Evolutionary conservation across 2,113 vertebrate species (phyloP).

Genomic region (Sceloporus tristichus): DNA sequence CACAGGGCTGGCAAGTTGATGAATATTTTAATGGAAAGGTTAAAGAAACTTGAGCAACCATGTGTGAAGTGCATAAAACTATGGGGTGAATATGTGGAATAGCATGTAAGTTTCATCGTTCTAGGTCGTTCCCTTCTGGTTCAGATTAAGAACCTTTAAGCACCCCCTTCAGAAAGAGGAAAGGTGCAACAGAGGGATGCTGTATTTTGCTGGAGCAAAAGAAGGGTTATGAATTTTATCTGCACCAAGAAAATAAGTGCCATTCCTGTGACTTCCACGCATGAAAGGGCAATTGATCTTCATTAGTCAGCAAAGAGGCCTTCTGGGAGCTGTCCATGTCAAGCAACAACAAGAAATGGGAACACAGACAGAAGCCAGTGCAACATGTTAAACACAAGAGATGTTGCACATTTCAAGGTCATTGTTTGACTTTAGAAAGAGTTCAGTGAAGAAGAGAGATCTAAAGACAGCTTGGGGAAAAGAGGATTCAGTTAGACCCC

Average conservation of each 20-base stretch:
- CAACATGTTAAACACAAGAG: not conserved
- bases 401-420: slow-evolving; percentile 5
- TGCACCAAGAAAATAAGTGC: not conserved
- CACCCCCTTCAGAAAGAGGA: not conserved
- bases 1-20: too few relatives aligned
- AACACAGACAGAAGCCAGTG: slow-evolving; percentile 12
- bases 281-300: slow-evolving; percentile 43
- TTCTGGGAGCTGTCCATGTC: not conserved
- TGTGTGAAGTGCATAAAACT: too few relatives aligned
- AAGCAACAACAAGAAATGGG: slow-evolving; percentile 8
- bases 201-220: slow-evolving; percentile 1
- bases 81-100: too few relatives aligned
- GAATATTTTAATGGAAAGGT: too few relatives aligned
- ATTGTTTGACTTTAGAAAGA: slow-evolving; percentile 9
- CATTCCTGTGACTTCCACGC: slow-evolving; percentile 11
- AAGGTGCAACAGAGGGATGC: not conserved
- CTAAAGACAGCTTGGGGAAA: not conserved
- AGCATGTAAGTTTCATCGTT: too few relatives aligned
- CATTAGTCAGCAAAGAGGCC: slow-evolving; percentile 22
- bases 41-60: too few relatives aligned
- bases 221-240: slow-evolving; percentile 4
- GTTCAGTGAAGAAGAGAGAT: not conserved
- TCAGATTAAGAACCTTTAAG: too few relatives aligned
- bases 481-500: not conserved
- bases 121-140: too few relatives aligned